Evolutionary conservation across 2,113 vertebrate species (phyloP).

Genomic region (Mesocricetus auratus): DNA sequence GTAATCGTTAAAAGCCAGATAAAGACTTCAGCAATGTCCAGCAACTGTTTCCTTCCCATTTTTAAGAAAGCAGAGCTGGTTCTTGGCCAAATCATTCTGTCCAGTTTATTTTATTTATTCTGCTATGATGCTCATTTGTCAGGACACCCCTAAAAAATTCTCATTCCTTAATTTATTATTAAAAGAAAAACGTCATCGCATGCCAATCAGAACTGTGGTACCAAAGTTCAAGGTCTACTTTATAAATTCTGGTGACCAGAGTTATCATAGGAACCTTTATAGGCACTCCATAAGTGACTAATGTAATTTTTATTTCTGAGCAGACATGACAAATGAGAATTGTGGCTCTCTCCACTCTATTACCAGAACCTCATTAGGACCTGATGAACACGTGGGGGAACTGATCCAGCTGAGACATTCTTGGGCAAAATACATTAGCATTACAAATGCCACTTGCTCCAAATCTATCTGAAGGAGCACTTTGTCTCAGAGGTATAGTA

Average conservation of each 20-base stretch:
- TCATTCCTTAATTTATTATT: slow-evolving; percentile 43
- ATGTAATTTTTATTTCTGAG: slow-evolving; percentile 63
- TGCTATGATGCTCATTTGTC: slow-evolving; percentile 14
- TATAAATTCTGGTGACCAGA: slow-evolving; percentile 52
- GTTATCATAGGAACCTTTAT: slow-evolving; percentile 45
- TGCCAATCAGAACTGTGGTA: slow-evolving; percentile 27
- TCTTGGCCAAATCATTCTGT: slow-evolving; percentile 21
- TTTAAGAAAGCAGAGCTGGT: slow-evolving; percentile 15
- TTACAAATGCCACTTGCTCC: slow-evolving; percentile 63
- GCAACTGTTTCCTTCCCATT: not conserved
- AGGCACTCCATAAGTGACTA: slow-evolving; percentile 32
- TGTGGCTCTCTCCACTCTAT: slow-evolving; percentile 34
- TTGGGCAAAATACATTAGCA: slow-evolving; percentile 67
- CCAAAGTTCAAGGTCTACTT: slow-evolving; percentile 58
- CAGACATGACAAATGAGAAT: slow-evolving; percentile 60
- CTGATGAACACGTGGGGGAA: not conserved
- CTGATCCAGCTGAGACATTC: slow-evolving; percentile 59
- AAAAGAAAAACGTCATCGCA: slow-evolving; percentile 55
- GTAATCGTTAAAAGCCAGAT: slow-evolving; percentile 7
- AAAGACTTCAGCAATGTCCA: not conserved
- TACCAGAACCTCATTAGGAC: slow-evolving; percentile 65
- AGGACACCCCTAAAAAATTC: slow-evolving; percentile 18
- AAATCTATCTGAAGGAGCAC: slow-evolving; percentile 63
- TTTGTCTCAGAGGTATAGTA: slow-evolving; percentile 68
- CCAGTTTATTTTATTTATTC: slow-evolving; percentile 35